Conservation (phyloP, 2,113 vertebrate species). For the Cyanoliseus patagonus region DNA sequence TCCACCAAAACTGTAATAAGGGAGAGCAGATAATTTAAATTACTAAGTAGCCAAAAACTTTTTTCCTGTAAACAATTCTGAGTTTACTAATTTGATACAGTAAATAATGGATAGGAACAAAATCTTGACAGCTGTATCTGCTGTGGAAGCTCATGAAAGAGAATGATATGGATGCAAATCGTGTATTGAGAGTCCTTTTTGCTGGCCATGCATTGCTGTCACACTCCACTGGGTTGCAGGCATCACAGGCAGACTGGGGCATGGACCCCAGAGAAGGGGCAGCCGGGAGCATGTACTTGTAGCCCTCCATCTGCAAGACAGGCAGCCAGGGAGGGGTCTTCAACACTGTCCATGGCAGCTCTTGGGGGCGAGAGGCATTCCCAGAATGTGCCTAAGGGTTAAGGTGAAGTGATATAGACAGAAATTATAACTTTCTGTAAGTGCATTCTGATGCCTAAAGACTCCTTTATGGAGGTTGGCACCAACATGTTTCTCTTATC, state of each 20-base stretch:
- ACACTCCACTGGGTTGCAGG: not conserved
- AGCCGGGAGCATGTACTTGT: rapidly evolving
- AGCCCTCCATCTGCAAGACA: not conserved
- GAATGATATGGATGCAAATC: not conserved
- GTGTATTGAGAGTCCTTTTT: not conserved
- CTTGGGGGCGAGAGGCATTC: rapidly evolving
- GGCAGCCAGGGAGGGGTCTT: not conserved
- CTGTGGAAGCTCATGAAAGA: not conserved
- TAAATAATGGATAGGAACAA: constrained; percentile 27
- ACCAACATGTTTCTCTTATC: not conserved
- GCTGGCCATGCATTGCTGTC: rapidly evolving
- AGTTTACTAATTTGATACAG: not conserved
- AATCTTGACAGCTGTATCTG: not conserved
- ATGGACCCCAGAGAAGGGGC: rapidly evolving
- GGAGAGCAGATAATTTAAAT: constrained; percentile 12
- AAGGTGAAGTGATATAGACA: not conserved
- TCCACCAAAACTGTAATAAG: not conserved
- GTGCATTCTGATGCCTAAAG: not conserved
- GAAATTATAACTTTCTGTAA: not conserved
- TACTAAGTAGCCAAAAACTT: constrained; percentile 10
- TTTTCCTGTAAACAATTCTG: not conserved
- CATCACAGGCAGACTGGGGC: not conserved
- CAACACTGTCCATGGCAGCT: not conserved
- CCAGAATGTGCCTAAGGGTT: not conserved
- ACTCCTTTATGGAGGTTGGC: not conserved